phyloP scores from a whole-genome alignment of 2,113 vertebrate genomes.

The Ariopsis seemanni region DNA sequence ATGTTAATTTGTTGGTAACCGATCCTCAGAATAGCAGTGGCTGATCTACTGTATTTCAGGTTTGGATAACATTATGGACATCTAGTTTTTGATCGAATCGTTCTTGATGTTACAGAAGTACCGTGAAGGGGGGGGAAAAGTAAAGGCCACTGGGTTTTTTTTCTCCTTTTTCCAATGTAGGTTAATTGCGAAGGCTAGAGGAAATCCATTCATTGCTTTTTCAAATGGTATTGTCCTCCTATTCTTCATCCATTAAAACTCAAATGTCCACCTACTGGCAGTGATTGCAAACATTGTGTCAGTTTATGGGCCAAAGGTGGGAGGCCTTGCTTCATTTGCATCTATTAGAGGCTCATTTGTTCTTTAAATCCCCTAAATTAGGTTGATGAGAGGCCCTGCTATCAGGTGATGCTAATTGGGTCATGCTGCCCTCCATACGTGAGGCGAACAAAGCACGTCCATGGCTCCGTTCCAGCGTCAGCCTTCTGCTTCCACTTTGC shows the following conservation, averaged over 20 bases:
- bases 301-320: constrained; percentile 70
- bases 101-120: not conserved
- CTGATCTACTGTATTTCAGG: not conserved
- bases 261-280: constrained; percentile 25
- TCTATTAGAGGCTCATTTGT: constrained; percentile 77
- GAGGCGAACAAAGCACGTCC: constrained; percentile 72
- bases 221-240: not conserved
- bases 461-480: constrained; percentile 61
- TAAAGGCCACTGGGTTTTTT: not conserved
- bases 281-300: constrained; percentile 72
- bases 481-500: constrained; percentile 59
- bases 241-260: constrained; percentile 8
- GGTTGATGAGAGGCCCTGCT: constrained; percentile 79
- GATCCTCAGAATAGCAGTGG: not conserved
- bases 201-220: not conserved
- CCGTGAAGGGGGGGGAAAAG: not conserved
- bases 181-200: not conserved
- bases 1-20: not conserved
- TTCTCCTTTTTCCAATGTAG: not conserved
- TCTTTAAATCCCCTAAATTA: constrained; percentile 78
- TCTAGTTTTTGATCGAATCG: not conserved
- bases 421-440: constrained; percentile 75
- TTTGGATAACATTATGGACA: not conserved
- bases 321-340: constrained; percentile 77
- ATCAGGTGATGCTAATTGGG: constrained; percentile 80